These are phyloP conservation scores for Rosalia funebris DNA, from an alignment of 2,888 invertebrate genomes.

Conservation along the genomic window DNA sequence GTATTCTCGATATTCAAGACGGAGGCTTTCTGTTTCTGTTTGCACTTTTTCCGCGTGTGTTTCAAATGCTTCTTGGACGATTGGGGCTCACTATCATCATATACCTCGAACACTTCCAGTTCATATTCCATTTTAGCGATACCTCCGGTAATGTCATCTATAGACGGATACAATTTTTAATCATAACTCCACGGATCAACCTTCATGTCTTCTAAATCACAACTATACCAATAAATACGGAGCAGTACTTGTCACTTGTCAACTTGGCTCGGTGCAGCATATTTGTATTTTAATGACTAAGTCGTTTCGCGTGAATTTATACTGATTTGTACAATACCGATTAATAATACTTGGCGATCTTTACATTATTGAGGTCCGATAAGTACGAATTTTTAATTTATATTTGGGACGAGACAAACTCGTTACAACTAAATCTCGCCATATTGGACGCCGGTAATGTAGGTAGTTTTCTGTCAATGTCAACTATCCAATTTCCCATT, in stretches of 20 bases:
- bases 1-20: slow-evolving; percentile 50
- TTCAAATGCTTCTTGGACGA: slow-evolving; percentile 59
- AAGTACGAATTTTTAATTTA: not conserved
- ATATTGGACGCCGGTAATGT: slow-evolving; percentile 16
- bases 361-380: slow-evolving; percentile 5
- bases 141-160: slow-evolving; percentile 24
- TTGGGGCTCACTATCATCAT: slow-evolving; percentile 59
- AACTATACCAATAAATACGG: slow-evolving; percentile 1
- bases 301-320: not conserved
- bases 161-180: no score
- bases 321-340: not conserved
- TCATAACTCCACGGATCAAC: not conserved
- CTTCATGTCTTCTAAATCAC: not conserved
- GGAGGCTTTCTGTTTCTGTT: slow-evolving; percentile 58
- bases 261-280: not conserved
- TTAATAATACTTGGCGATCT: slow-evolving; percentile 3
- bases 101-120: slow-evolving; percentile 66
- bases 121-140: slow-evolving; percentile 63
- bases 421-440: slow-evolving; percentile 11
- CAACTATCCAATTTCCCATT: not conserved
- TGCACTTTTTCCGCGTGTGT: slow-evolving; percentile 63
- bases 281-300: not conserved
- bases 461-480: not conserved
- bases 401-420: not conserved
- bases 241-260: slow-evolving; percentile 5